phyloP scores from a whole-genome alignment of 2,797 vertebrate species.

The Pseudocheirus occidentalis region DNA sequence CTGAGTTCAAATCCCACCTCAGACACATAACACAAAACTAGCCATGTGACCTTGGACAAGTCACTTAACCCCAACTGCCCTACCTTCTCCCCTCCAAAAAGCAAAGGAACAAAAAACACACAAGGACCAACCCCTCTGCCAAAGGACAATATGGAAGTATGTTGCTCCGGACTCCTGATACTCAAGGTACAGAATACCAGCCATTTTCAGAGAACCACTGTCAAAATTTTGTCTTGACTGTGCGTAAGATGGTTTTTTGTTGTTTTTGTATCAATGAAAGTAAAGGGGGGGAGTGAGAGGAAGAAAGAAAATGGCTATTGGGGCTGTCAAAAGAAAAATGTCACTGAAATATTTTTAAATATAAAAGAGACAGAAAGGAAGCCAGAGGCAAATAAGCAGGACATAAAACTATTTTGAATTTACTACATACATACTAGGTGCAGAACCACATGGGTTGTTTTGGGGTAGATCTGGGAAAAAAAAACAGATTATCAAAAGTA shows the following conservation, averaged over 20 bases:
- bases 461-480: not conserved
- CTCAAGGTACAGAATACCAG: not conserved
- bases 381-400: not conserved
- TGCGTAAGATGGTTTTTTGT: not conserved
- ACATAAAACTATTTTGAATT: not conserved
- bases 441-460: too few species aligned
- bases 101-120: too few species aligned
- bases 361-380: not conserved
- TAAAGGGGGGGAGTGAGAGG: not conserved
- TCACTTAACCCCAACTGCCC: too few species aligned
- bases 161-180: not conserved
- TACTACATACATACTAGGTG: not conserved
- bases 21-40: too few species aligned
- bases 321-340: not conserved
- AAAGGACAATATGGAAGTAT: not conserved
- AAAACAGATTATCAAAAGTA: not conserved
- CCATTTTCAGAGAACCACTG: not conserved
- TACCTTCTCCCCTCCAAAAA: too few species aligned
- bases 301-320: not conserved
- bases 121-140: not conserved
- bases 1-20: too few species aligned
- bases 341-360: not conserved
- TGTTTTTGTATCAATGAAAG: not conserved
- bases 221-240: not conserved
- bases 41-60: too few species aligned